phyloP scores from a whole-genome alignment of 2,888 invertebrate species.

The Eupithecia centaureata region DNA sequence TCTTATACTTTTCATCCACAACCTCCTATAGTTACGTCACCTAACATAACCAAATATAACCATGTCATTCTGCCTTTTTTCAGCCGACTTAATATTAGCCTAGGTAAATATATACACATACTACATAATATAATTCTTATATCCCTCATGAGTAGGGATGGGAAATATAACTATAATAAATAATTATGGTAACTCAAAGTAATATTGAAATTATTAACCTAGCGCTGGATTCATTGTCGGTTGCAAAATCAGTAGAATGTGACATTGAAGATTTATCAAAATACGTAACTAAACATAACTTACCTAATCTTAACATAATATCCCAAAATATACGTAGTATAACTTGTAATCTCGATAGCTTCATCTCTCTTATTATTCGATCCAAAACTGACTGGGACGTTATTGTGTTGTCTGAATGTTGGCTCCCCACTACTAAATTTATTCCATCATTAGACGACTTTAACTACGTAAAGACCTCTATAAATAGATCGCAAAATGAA shows the following conservation, averaged over 20 bases:
- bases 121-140: neutral
- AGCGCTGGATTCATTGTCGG: neutral
- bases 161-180: neutral
- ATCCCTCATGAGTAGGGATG: slow-evolving; percentile 2
- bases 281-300: neutral
- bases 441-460: neutral
- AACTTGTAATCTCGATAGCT: slow-evolving; percentile 4
- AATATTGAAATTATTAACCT: slow-evolving; percentile 2
- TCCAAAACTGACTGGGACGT: slow-evolving; percentile 5
- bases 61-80: too few relatives aligned
- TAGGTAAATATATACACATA: neutral
- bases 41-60: too few relatives aligned
- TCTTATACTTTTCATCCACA: too few relatives aligned
- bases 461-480: neutral
- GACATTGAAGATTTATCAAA: neutral
- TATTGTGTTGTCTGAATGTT: slow-evolving; percentile 4
- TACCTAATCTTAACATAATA: neutral
- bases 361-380: neutral
- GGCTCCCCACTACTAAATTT: neutral
- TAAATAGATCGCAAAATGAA: slow-evolving; percentile 6
- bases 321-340: slow-evolving; percentile 13
- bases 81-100: too few relatives aligned
- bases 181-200: neutral
- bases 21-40: too few relatives aligned
- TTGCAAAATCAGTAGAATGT: slow-evolving; percentile 5